Base-by-base conservation (phyloP, 2,888 invertebrate species). In the Stenotaenia linearis region DNA sequence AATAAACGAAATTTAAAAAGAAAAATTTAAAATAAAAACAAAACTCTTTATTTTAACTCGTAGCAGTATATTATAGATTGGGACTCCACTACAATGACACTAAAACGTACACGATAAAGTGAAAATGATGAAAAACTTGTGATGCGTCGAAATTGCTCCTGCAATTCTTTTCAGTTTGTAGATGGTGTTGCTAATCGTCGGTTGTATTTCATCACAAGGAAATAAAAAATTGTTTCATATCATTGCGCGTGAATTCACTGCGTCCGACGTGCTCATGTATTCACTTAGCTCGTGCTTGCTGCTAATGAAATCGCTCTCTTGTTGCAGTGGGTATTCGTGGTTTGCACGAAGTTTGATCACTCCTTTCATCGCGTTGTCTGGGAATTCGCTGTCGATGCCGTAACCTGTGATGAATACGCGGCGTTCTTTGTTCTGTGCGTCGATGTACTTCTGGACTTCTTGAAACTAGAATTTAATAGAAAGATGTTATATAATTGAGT, bases 331-430 rank as follows among this genome's bases (percentile, higher is more conserved):
- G 61, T 79, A 77, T 79, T 79, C 80, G 21, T 79, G 77, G 21
- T 79, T 79, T 18, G 77, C 56, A 21, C 75, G 78, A 5, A 80
- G 18, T 40, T 79, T 79, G 7, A 74, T 69, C 3, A 32, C 40
- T 23, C 79, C 79, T 74, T 28, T 23, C n/a, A 80, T 77, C 0
- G 21, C 78, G 21, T 78, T 32, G 12, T 45, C 75, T 10, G 79
- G 75, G 28, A 80, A 80, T 28, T 80, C 80, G 1, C 76, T 45
- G 7, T 74, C 79, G 10, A 69, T 69, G 18, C 80, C 80, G 50
- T 80, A 80, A 2, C 80, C 80, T 6, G 80, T 80, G 12, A 80
- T 50, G 30, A 80, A 80, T 12, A 80, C 75, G 12, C 56, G 77
- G 9, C 45, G 18, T 10, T 25, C 12, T 37, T 75, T n/a, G 1